These are phyloP conservation scores for Halcyon smyrnensis DNA, from an alignment of 2,797 vertebrate species.

Conservation along the genomic window DNA sequence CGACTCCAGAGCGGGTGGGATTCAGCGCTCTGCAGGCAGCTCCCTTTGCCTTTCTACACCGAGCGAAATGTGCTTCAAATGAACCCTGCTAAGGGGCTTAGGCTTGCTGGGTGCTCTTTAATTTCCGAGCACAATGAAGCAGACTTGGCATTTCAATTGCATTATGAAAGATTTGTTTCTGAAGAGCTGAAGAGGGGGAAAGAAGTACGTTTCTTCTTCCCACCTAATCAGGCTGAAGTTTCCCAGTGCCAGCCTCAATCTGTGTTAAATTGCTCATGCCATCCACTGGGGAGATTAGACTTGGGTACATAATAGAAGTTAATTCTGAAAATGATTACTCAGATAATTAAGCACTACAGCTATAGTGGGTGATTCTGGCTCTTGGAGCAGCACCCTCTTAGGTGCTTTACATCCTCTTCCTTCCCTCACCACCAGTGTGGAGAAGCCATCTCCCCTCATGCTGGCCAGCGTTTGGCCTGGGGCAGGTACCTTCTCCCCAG, in stretches of 20 bases:
- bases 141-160: not conserved
- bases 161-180: not conserved
- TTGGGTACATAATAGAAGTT: not conserved
- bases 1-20: not conserved
- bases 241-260: slow-evolving; percentile 10
- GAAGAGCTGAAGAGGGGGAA: not conserved
- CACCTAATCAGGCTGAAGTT: slow-evolving; percentile 25
- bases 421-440: not conserved
- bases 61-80: accelerated
- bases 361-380: not conserved
- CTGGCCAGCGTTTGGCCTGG: not conserved
- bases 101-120: not conserved
- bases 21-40: not conserved
- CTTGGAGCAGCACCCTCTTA: not conserved
- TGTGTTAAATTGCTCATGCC: slow-evolving; percentile 11
- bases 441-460: not conserved
- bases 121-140: not conserved
- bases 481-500: not conserved
- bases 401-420: not conserved
- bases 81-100: not conserved
- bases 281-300: not conserved
- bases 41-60: not conserved
- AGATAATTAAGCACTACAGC: not conserved
- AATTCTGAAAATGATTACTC: not conserved
- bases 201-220: not conserved